Percentiles rank a stretch among this genome's conserved stretches.
Evolutionary conservation across 2,113 vertebrate species (phyloP).

Genomic region (Strix uralensis): DNA sequence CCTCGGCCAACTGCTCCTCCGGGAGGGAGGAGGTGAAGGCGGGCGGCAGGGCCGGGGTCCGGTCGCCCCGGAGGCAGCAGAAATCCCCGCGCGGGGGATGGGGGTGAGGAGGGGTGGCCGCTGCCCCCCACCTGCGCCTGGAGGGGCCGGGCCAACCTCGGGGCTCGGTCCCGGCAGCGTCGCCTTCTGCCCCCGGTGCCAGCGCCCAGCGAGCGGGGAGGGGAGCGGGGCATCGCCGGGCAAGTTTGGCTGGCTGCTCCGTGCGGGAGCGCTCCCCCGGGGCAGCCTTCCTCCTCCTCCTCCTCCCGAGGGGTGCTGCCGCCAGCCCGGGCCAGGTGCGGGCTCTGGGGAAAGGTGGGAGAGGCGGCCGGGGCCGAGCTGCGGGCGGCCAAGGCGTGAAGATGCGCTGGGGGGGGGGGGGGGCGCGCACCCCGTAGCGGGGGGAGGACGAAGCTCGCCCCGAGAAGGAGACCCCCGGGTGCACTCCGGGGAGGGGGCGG

Average conservation of each 20-base stretch:
- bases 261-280: not conserved
- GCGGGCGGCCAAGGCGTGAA: not conserved
- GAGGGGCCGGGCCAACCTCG: not conserved
- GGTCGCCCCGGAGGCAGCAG: not conserved
- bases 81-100: not conserved
- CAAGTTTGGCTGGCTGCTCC: not conserved
- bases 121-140: not conserved
- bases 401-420: not conserved
- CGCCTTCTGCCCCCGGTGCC: not conserved
- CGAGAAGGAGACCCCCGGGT: not conserved
- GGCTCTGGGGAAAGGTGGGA: not conserved
- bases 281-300: not conserved
- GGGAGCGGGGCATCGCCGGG: not conserved
- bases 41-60: not conserved
- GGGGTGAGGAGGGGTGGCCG: not conserved
- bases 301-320: not conserved
- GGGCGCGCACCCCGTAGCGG: no score
- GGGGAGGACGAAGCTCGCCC: not conserved
- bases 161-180: not conserved
- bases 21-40: not conserved
- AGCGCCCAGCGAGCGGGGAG: not conserved
- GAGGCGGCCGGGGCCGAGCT: not conserved
- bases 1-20: not conserved
- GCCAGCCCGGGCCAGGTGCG: not conserved
- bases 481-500: not conserved